Evolutionary conservation across 1,140 invertebrate species (phyloP).

Genomic region (Cotesia typhae): DNA sequence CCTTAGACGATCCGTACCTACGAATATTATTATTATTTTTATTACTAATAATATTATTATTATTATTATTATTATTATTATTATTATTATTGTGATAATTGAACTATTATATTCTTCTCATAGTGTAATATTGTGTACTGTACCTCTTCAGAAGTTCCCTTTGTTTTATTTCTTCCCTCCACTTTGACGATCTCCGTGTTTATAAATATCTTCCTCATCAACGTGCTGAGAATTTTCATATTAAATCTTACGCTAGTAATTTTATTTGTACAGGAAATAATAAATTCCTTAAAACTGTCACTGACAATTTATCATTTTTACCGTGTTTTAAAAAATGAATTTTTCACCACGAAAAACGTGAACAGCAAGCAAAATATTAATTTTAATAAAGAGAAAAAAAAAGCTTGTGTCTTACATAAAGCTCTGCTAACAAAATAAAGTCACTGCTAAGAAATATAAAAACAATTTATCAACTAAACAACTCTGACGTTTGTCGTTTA

Average conservation of each 20-base stretch:
- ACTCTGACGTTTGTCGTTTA: constrained; percentile 15
- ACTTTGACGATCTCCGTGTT: constrained; percentile 1
- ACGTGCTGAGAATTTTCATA: not conserved
- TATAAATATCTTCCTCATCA: not conserved
- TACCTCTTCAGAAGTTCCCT: not conserved
- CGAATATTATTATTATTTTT: no score
- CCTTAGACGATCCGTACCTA: constrained; percentile 53
- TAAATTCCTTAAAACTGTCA: constrained; percentile 14
- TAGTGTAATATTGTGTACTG: not conserved
- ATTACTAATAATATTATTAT: no score
- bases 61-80: no score
- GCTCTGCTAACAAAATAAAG: no score
- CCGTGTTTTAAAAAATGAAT: not conserved
- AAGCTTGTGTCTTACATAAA: no score
- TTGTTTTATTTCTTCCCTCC: not conserved
- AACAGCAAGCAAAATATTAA: constrained; percentile 35
- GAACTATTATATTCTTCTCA: no score
- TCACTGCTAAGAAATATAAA: no score
- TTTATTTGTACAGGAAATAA: constrained; percentile 20
- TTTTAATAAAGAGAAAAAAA: no score
- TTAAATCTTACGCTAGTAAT: not conserved
- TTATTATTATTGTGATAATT: no score
- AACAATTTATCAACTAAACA: no score
- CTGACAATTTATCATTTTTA: constrained; percentile 20
- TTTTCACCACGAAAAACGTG: not conserved